Evolutionary conservation across 2,113 vertebrate species (phyloP), one percentile per base, ranked within the genome.

Genomic region (Hemichromis elongatus): DNA sequence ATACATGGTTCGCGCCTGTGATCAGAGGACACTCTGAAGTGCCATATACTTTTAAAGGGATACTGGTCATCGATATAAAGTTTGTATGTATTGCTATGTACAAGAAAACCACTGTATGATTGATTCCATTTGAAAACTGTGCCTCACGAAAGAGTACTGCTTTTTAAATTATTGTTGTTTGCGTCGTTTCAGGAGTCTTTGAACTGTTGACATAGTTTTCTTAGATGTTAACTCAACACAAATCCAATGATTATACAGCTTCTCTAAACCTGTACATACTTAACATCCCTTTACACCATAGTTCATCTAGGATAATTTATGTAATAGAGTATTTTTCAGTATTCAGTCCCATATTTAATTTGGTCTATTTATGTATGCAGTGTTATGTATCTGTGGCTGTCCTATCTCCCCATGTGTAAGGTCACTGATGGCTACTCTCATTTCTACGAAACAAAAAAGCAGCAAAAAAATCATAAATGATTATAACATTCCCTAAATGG

Each of bases 361-460:
- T 92, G 91, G 89, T 94, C 93, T 96, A 96, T 96, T 96, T 96
- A 96, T 96, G 95, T 96, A 96, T 96, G 90, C 94, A 95, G 96
- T 96, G 96, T 96, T 95, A 95, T 94, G 82, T 94, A 92, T 66
- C 82, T 70, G 82, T 92, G 89, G 88, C 85, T 91, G 87, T 90
- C 82, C 75, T 61, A 45, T 75, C 80, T 55, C 84, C 88, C 86
- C 54, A 45, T 86, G 82, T 95, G 68, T 92, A 92, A 94, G 88
- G 91, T 94, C 81, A 94, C 86, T 84, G 87, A 92, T 77, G 78
- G 88, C 91, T 89, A 50, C 85, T 85, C 61, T 89, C 86, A 82
- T 93, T 89, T 92, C 80, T 91, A 90, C n/a, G 24, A 90, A 90
- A 88, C 70, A 84, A 85, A 77, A 59, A 86, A 54, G 73, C 80